Evolutionary conservation across 2,797 vertebrate genomes (phyloP), one percentile per base, ranked within the genome.

Genomic region (Schizothorax lantsangensis): DNA sequence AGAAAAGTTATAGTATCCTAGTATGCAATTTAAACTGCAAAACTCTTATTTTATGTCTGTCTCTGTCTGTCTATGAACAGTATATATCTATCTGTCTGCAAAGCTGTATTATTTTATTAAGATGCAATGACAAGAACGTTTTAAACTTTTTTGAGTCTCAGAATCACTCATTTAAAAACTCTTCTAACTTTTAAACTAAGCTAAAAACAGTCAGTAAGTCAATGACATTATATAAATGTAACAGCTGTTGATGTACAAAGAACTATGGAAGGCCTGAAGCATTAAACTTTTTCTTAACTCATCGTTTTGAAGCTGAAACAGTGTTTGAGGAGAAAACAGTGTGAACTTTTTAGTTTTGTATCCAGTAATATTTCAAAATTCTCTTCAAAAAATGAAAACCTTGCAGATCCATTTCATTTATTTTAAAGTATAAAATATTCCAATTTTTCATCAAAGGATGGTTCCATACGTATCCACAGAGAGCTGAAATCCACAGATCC

Each of bases 201-300:
- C 10, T 79, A 40, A 79, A 59, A 57, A 9, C 36, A 26, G 2
- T 33, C 47, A 52, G 30, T 21, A 78, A 57, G 26, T 54, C 74
- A 54, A 4, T 77, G 74, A 36, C 47, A 54, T 54, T 77, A 36
- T 77, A 54, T 77, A 54, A 77, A 52, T 21, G 47, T 54, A 21
- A 21, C 47, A 52, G 73, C 33, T 78, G 52, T 59, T 14, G 19
- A 38, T 78, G 21, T 59, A 59, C 21, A 78, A 12, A 78, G 75
- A 78, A 15, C 11, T 14, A 78, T 23, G 33, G 6, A 59, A 78
- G 57, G 33, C 33, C 52, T 40, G 21, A 79, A 15, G 52, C 6
- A 1, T 15, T 57, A 57, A 78, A 23, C 1, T 21, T 5, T 77
- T 77, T 52, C 30, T n/a, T 38, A 38, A 77, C 19, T 23, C 33